A percentile compares a stretch with the other conserved stretches of the same genome.
Evolutionary conservation across 1,140 invertebrate species (phyloP).

Genomic region (Caligus rogercresseyi): DNA sequence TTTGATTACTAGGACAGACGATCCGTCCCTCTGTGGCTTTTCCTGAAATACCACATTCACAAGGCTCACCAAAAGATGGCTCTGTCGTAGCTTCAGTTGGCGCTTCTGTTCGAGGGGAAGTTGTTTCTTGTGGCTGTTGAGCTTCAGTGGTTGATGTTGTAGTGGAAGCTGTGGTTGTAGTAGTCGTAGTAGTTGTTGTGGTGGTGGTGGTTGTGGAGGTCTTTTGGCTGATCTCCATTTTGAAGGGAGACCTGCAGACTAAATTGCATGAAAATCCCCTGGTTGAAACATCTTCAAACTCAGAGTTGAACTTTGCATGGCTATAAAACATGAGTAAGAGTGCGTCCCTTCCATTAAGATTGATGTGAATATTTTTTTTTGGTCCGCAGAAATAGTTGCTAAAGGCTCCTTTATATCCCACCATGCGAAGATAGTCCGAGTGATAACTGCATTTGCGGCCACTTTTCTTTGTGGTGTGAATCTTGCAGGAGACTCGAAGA

Average conservation of each 20-base stretch:
- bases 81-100: too few species aligned
- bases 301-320: background rate
- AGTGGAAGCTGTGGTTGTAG: background rate
- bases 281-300: background rate
- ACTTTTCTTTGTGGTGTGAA: background rate
- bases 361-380: background rate
- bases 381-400: background rate
- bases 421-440: conserved; percentile 3
- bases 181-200: background rate
- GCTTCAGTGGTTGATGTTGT: background rate
- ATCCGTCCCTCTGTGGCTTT: background rate
- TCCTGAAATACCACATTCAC: conserved; percentile 4
- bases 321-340: background rate
- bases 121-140: background rate
- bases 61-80: background rate
- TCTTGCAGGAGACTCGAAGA: background rate
- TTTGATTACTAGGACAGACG: conserved; percentile 9
- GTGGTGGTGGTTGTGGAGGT: background rate
- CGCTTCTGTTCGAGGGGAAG: background rate
- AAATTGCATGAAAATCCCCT: background rate
- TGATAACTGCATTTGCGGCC: background rate
- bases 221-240: background rate
- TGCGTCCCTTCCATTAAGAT: background rate
- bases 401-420: background rate
- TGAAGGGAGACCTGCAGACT: background rate